Conservation (phyloP, 2,797 vertebrate genomes). For the Alcedo quadribrachys region DNA sequence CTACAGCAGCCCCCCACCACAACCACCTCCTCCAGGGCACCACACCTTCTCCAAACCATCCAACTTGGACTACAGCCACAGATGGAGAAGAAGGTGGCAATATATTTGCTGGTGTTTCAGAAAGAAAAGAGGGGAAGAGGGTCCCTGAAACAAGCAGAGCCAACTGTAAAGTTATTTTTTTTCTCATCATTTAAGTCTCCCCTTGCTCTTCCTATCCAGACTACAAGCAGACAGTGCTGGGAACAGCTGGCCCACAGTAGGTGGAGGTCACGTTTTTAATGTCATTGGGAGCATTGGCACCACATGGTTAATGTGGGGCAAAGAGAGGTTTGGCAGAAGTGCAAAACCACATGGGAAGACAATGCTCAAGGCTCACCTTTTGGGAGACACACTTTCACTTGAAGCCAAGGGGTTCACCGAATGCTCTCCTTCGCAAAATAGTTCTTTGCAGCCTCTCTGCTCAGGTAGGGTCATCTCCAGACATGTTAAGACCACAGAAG, state of each 20-base stretch:
- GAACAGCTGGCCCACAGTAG: no score
- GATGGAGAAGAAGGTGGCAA: not conserved
- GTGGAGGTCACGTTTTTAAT: not conserved
- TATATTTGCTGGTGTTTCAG: not conserved
- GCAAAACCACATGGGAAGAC: not conserved
- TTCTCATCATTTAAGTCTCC: not conserved
- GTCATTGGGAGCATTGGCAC: not conserved
- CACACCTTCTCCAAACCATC: not conserved
- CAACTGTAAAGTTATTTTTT: not conserved
- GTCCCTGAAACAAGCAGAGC: not conserved
- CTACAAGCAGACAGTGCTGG: not conserved
- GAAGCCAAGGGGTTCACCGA: not conserved
- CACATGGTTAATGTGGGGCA: accelerated
- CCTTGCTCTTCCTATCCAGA: not conserved
- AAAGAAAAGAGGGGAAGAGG: not conserved
- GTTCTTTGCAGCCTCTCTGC: not conserved
- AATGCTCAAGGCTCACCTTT: not conserved
- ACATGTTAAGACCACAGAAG: not conserved
- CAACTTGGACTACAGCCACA: not conserved
- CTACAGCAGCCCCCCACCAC: not conserved
- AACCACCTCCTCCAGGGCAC: not conserved
- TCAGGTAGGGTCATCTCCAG: no score
- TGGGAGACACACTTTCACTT: not conserved
- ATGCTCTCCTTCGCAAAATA: not conserved
- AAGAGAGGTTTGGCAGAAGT: not conserved